Conservation (phyloP, 2,113 vertebrate genomes). For the Salvator merianae region DNA sequence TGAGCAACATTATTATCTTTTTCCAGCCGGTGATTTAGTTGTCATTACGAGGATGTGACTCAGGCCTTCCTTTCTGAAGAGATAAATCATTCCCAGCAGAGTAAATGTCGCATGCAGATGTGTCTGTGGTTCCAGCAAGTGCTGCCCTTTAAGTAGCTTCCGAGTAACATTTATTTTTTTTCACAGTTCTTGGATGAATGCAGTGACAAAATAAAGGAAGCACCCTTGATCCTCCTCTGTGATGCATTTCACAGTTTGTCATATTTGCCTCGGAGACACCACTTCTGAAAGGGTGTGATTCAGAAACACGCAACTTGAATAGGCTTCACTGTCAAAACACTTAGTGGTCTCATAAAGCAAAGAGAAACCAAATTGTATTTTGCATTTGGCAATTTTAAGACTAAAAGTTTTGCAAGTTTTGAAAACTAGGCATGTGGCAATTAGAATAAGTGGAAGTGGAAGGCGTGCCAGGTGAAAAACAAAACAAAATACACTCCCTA, state of each 20-base stretch:
- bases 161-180: constrained; percentile 64
- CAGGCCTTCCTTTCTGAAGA: constrained; percentile 63
- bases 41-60: constrained; percentile 65
- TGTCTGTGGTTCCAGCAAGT: constrained; percentile 57
- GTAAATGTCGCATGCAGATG: constrained; percentile 62
- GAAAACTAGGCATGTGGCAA: too few relatives aligned
- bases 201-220: constrained; percentile 56
- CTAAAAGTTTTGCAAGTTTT: not conserved
- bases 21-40: constrained; percentile 61
- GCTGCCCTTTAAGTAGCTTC: constrained; percentile 65
- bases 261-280: constrained; percentile 2
- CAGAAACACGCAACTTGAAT: constrained; percentile 45
- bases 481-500: not conserved
- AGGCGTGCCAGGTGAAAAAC: not conserved
- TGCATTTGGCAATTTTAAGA: not conserved
- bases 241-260: constrained; percentile 57
- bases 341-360: not conserved
- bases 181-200: constrained; percentile 49
- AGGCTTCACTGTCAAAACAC: not conserved
- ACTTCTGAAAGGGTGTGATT: constrained; percentile 51
- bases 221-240: constrained; percentile 38
- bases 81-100: constrained; percentile 70
- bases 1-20: constrained; percentile 48
- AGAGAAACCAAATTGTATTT: not conserved
- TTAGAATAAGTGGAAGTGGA: too few relatives aligned